These are phyloP conservation scores for Lochmaea crataegi DNA, from an alignment of 2,888 invertebrate genomes.

Conservation along the genomic window DNA sequence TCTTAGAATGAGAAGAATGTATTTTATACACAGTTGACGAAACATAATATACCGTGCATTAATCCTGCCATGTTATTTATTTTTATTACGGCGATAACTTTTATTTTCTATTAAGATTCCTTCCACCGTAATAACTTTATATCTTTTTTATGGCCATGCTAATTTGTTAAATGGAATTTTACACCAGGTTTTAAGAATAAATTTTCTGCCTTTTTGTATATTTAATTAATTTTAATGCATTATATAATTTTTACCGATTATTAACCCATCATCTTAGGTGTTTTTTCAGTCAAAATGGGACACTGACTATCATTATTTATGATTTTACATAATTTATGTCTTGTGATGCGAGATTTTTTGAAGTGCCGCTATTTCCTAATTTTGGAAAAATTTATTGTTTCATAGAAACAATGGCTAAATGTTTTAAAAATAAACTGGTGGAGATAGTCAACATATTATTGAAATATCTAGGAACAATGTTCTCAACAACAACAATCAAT, in stretches of 20 bases:
- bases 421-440: too few species aligned
- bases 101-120: constrained; percentile 39
- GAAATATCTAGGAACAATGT: too few species aligned
- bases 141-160: constrained; percentile 36
- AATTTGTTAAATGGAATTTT: constrained; percentile 39
- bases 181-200: constrained; percentile 17
- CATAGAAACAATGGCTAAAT: too few species aligned
- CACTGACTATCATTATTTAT: background rate
- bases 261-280: background rate
- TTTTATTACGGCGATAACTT: constrained; percentile 37
- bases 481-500: too few species aligned
- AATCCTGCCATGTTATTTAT: constrained; percentile 28
- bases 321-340: background rate
- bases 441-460: too few species aligned
- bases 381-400: background rate
- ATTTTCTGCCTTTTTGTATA: constrained; percentile 22
- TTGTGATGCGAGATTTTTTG: background rate
- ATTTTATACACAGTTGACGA: constrained; percentile 9
- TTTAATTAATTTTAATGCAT: constrained; percentile 10
- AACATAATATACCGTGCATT: constrained; percentile 17
- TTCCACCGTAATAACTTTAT: constrained; percentile 34
- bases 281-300: background rate
- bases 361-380: background rate
- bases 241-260: constrained; percentile 13
- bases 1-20: background rate